A percentile compares a stretch with the other conserved stretches of the same genome.
phyloP scores from a whole-genome alignment of 2,113 vertebrate species.

The Dipodomys ordii region DNA sequence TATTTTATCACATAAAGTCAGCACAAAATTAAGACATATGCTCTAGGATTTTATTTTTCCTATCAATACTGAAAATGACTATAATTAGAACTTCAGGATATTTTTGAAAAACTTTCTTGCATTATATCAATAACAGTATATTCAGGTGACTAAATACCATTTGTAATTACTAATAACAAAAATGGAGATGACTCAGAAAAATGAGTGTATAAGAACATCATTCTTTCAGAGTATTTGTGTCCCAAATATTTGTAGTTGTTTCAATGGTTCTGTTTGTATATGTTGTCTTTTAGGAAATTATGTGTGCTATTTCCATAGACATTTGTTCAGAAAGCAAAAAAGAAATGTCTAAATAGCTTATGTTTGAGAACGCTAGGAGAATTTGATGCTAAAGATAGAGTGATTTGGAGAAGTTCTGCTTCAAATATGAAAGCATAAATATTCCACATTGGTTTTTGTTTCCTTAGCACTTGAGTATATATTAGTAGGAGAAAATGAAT shows the following conservation, averaged over 20 bases:
- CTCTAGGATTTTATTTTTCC: neutral
- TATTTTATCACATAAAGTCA: neutral
- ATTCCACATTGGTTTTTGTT: neutral
- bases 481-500: neutral
- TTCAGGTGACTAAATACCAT: neutral
- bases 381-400: neutral
- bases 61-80: neutral
- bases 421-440: neutral
- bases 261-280: neutral
- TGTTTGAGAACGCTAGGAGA: neutral
- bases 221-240: neutral
- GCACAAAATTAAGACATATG: neutral
- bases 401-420: neutral
- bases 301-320: neutral
- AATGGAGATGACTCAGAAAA: neutral
- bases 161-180: neutral
- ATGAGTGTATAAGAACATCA: accelerated
- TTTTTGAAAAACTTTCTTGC: neutral
- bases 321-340: neutral
- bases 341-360: neutral
- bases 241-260: neutral
- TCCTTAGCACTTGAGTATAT: neutral
- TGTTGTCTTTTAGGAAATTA: neutral
- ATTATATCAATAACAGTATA: neutral
- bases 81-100: neutral